Evolutionary conservation across 2,113 vertebrate genomes (phyloP), one percentile per base, ranked within the genome.

Genomic region (Pionites leucogaster): DNA sequence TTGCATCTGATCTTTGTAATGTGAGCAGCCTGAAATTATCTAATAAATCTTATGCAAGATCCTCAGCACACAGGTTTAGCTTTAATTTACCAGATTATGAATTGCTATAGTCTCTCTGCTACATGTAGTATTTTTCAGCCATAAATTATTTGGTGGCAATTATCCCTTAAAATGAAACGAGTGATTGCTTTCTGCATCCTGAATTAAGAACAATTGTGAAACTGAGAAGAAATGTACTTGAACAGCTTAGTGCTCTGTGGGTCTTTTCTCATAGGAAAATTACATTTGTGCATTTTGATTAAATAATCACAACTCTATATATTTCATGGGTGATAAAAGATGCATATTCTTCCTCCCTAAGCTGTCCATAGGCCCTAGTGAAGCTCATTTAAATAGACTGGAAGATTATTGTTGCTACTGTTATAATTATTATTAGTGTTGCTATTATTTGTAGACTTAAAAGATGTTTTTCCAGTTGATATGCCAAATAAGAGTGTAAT

Each of bases 81-180:
- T 98, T 97, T 98, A 97, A 98, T 98, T 97, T 96, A 97, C 94
- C 95, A 63, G 79, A 52, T 88, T 97, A 63, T 95, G 95, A 96
- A 89, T 83, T 95, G 92, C 86, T 87, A 47, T 92, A 92, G 87
- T 96, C 52, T 97, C 69, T 97, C 78, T 83, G 89, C 86, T 93
- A 55, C 77, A 44, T 69, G 90, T 87, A 94, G 89, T 50, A 68
- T 92, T 97, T 90, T 95, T 57, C 42, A 97, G 82, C 65, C 41
- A 95, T 98, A 97, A 98, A 98, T 98, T 98, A 98, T 97, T 98
- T 88, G 94, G 74, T 93, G 97, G 95, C 91, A 97, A 96, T 98
- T 97, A 97, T 96, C 84, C 82, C 72, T 94, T 94, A 97, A 98
- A 97, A 96, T 87, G 81, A 85, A 96, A 97, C 6, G 7, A 97